Evolutionary conservation across 2,113 vertebrate genomes (phyloP).

Genomic region (Noctilio leporinus): DNA sequence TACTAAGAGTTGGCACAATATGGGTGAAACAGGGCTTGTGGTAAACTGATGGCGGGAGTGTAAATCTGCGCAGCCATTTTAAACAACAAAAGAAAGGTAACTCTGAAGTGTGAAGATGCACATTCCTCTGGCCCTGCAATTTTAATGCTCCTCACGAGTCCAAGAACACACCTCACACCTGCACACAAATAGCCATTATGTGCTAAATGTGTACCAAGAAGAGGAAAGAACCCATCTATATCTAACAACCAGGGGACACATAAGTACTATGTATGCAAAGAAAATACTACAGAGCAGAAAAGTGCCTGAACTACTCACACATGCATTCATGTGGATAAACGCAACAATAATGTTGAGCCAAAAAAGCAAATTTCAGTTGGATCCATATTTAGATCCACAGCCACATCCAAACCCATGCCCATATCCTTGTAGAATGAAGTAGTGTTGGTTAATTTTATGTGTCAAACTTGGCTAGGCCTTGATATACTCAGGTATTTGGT

Average conservation of each 20-base stretch:
- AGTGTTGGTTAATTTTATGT: not conserved
- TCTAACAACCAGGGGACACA: not conserved
- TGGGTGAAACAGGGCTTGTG: rapidly evolving
- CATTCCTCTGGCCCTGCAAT: not conserved
- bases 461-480: not conserved
- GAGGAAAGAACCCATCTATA: not conserved
- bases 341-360: not conserved
- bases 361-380: not conserved
- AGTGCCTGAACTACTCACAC: not conserved
- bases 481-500: not conserved
- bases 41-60: rapidly evolving
- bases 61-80: not conserved
- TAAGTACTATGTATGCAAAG: too few relatives aligned
- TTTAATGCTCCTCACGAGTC: not conserved
- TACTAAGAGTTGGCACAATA: not conserved
- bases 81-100: not conserved
- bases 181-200: not conserved
- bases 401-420: not conserved
- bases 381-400: not conserved
- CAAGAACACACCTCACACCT: not conserved
- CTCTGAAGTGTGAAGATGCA: not conserved
- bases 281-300: not conserved
- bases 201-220: not conserved
- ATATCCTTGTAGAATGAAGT: not conserved
- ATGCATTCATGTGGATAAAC: not conserved